A percentile compares a stretch with the other conserved stretches of the same genome.
Conservation (phyloP, 1,140 invertebrate species). For the Euura lappo region DNA sequence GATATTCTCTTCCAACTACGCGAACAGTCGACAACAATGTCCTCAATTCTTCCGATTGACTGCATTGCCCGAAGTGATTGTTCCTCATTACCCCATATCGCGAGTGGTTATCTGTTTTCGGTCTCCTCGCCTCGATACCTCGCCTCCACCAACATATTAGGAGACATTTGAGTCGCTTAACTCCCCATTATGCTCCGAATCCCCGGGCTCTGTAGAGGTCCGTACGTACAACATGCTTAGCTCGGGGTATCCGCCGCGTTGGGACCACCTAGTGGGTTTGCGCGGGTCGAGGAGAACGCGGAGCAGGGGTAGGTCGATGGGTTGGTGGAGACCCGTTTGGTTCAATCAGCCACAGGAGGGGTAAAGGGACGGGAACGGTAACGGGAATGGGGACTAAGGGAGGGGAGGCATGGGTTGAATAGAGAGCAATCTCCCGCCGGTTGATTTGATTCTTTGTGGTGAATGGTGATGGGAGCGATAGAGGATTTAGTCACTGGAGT, state of each 20-base stretch:
- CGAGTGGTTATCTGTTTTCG: neutral
- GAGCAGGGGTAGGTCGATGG: neutral
- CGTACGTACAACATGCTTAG: neutral
- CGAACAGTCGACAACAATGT: no score
- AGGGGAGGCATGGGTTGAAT: neutral
- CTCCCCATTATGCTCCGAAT: neutral
- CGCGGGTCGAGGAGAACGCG: neutral
- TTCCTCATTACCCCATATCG: neutral
- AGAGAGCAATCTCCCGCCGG: constrained; percentile 4
- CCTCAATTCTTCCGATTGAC: neutral
- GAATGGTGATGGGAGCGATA: constrained; percentile 6
- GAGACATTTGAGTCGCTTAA: neutral
- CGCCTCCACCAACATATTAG: neutral
- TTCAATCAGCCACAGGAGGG: neutral
- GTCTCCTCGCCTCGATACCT: no score
- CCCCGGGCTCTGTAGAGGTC: neutral
- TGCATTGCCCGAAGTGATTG: neutral
- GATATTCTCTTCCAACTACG: no score
- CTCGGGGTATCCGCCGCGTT: neutral
- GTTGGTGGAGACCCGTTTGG: neutral
- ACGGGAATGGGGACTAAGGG: neutral
- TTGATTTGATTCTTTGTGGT: constrained; percentile 7
- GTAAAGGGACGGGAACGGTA: neutral
- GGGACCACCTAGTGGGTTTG: neutral
- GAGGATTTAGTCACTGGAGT: constrained; percentile 6